A percentile compares a stretch with the other conserved stretches of the same genome.
phyloP scores from a whole-genome alignment of 2,113 vertebrate species.

The Sinocyclocheilus anshuiensis region DNA sequence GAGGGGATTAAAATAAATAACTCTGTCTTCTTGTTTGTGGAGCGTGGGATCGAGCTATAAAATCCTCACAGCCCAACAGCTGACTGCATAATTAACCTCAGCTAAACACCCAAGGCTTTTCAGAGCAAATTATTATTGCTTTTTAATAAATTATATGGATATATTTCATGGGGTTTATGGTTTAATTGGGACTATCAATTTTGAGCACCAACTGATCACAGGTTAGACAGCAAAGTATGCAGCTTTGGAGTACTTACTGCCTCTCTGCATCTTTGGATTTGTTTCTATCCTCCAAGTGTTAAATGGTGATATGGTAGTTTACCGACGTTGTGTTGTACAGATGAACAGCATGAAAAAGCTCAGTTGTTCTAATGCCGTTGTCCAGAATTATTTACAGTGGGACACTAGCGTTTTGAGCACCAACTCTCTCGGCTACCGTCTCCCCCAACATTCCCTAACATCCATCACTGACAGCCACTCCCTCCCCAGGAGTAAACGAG shows the following conservation, averaged over 20 bases:
- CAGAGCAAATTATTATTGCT: slow-evolving; percentile 20
- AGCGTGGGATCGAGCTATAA: slow-evolving; percentile 18
- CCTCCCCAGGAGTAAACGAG: slow-evolving; percentile 41
- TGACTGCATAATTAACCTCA: slow-evolving; percentile 28
- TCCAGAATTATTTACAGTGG: not conserved
- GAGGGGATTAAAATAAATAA: slow-evolving; percentile 9
- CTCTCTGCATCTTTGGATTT: not conserved
- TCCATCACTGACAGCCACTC: slow-evolving; percentile 60
- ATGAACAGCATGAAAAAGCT: not conserved
- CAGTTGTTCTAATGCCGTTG: not conserved
- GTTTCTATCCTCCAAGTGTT: not conserved
- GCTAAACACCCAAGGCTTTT: slow-evolving; percentile 30
- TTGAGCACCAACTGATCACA: slow-evolving; percentile 1
- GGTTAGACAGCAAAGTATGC: not conserved
- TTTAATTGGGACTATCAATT: slow-evolving; percentile 9
- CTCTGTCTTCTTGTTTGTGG: slow-evolving; percentile 9
- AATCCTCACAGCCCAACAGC: slow-evolving; percentile 18
- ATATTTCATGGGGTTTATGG: slow-evolving; percentile 9
- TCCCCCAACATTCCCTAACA: slow-evolving; percentile 6
- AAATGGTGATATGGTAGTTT: not conserved
- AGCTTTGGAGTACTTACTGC: not conserved
- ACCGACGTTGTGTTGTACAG: not conserved
- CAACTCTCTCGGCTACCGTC: not conserved
- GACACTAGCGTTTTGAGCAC: not conserved
- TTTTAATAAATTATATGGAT: slow-evolving; percentile 32